Evolutionary conservation across 2,888 invertebrate species (phyloP).

Genomic region (Lomographa bimaculata): DNA sequence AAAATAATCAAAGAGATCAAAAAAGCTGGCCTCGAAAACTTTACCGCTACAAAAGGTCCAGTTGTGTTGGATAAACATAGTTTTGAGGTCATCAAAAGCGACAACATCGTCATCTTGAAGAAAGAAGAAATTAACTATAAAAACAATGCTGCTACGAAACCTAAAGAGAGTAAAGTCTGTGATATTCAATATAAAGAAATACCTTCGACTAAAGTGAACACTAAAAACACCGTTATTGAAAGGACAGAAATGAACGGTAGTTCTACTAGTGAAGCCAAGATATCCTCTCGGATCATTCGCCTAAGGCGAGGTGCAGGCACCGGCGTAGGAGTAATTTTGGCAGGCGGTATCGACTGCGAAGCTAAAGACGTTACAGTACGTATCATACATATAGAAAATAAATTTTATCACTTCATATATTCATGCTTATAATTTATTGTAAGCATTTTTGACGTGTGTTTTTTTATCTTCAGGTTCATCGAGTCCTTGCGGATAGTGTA

Average conservation of each 20-base stretch:
- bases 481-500: constrained; percentile 92
- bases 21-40: constrained; percentile 60
- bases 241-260: constrained; percentile 39
- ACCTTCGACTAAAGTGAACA: constrained; percentile 30
- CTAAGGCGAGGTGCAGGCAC: constrained; percentile 74
- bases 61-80: constrained; percentile 42
- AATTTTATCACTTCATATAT: too few relatives aligned
- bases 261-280: constrained; percentile 42
- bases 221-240: constrained; percentile 34
- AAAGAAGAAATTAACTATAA: constrained; percentile 43
- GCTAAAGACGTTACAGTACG: constrained; percentile 95
- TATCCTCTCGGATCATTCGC: constrained; percentile 56
- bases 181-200: constrained; percentile 38
- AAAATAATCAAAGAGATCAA: constrained; percentile 66
- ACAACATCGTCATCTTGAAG: constrained; percentile 29
- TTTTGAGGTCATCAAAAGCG: constrained; percentile 37
- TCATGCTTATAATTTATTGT: too few relatives aligned
- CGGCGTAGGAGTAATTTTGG: constrained; percentile 93
- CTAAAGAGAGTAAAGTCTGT: constrained; percentile 33
- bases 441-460: constrained; percentile 1
- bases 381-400: too few relatives aligned
- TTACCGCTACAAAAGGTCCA: constrained; percentile 39
- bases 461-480: constrained; percentile 87
- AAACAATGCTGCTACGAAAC: constrained; percentile 37
- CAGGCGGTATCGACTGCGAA: constrained; percentile 95